Evolutionary conservation across 2,113 vertebrate genomes (phyloP).

Genomic region (Drymodes brunneopygia): DNA sequence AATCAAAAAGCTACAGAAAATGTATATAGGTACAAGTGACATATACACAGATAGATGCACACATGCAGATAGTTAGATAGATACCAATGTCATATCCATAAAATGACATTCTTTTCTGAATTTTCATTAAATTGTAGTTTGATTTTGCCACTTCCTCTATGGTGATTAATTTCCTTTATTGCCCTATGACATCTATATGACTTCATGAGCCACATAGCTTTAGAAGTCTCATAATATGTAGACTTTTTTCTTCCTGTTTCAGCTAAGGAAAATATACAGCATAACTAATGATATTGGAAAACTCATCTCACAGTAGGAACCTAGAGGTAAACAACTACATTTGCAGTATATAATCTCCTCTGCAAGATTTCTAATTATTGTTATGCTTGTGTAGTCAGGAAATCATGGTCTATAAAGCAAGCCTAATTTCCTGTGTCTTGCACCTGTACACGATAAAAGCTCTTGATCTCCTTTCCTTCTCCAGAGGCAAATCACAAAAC

Average conservation of each 20-base stretch:
- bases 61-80: neutral
- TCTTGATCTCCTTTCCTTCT: constrained; percentile 57
- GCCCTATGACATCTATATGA: neutral
- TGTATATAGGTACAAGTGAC: neutral
- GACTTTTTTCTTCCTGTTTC: neutral
- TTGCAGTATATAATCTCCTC: constrained; percentile 44
- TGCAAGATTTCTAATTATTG: constrained; percentile 61
- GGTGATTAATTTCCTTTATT: neutral
- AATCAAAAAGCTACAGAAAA: neutral
- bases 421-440: constrained; percentile 60
- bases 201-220: neutral
- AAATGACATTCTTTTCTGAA: neutral
- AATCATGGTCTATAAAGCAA: constrained; percentile 65
- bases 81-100: neutral
- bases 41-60: neutral
- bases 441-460: constrained; percentile 64
- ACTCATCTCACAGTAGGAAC: neutral
- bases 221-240: neutral
- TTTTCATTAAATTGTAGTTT: neutral
- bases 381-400: constrained; percentile 55
- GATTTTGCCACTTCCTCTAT: neutral
- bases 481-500: constrained; percentile 55
- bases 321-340: constrained; percentile 33
- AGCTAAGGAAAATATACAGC: neutral
- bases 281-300: neutral